These are phyloP conservation scores for Caenorhabditis latens DNA, from an alignment of 1,140 invertebrate genomes.

Conservation along the genomic window DNA sequence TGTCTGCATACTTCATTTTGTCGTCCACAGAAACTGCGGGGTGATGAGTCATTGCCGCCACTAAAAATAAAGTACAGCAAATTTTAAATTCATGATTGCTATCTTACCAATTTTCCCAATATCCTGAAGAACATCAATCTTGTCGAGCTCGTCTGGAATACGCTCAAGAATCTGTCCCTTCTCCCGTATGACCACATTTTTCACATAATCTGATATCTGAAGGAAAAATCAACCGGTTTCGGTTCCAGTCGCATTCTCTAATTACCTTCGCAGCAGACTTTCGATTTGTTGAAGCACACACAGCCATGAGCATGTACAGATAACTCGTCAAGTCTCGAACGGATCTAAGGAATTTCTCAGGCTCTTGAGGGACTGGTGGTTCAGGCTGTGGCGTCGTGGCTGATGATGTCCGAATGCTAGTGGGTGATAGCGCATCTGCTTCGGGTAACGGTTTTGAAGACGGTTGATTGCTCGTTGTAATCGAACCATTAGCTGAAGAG, in stretches of 20 bases:
- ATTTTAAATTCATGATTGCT: no score
- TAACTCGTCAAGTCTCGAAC: slow-evolving; percentile 14
- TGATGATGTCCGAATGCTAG: not conserved
- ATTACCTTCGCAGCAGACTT: slow-evolving; percentile 26
- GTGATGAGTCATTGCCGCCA: slow-evolving; percentile 4
- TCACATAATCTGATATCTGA: slow-evolving; percentile 10
- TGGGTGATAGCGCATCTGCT: not conserved
- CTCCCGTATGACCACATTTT: not conserved
- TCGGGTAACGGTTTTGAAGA: not conserved
- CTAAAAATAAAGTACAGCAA: not conserved
- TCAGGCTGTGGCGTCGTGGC: not conserved
- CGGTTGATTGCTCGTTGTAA: not conserved
- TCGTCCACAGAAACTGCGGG: slow-evolving; percentile 26
- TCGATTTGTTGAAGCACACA: slow-evolving; percentile 23
- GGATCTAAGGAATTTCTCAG: not conserved
- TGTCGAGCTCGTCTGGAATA: slow-evolving; percentile 24
- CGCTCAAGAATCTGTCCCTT: slow-evolving; percentile 1
- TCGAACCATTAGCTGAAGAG: not conserved
- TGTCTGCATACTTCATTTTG: slow-evolving; percentile 1
- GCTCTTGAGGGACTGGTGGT: not conserved
- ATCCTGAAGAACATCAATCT: slow-evolving; percentile 12
- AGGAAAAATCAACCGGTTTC: not conserved
- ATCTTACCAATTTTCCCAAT: slow-evolving; percentile 20
- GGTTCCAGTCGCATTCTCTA: no score
- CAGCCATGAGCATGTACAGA: slow-evolving; percentile 4